phyloP scores from a whole-genome alignment of 2,888 invertebrate genomes.

The Cancer borealis region DNA sequence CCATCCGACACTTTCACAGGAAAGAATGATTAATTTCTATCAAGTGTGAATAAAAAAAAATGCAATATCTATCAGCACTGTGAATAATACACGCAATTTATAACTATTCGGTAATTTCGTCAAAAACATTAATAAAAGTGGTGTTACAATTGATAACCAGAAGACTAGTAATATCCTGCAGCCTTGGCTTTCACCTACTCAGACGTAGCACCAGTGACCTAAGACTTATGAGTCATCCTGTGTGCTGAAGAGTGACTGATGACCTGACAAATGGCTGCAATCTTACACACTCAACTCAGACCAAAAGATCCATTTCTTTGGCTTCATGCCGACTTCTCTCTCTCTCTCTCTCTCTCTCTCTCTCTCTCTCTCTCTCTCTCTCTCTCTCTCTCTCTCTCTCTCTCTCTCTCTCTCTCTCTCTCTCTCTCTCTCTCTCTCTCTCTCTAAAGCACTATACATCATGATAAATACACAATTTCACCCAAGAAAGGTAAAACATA shows the following conservation, averaged over 20 bases:
- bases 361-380: neutral
- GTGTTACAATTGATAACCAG: neutral
- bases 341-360: neutral
- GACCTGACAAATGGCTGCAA: neutral
- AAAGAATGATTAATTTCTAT: too few species aligned
- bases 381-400: neutral
- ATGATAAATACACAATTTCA: neutral
- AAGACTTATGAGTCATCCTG: neutral
- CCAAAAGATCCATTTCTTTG: conserved; percentile 25
- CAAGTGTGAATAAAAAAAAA: too few species aligned
- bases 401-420: conserved; percentile 20
- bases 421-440: conserved; percentile 22
- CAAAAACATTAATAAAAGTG: neutral
- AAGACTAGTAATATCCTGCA: neutral
- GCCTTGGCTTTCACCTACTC: neutral
- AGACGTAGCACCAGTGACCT: neutral
- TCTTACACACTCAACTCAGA: neutral
- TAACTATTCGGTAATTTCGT: neutral
- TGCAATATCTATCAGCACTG: neutral
- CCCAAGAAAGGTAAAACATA: neutral
- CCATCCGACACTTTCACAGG: too few species aligned
- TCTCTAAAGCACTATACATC: neutral
- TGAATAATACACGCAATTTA: neutral
- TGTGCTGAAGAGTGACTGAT: neutral
- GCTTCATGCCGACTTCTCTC: neutral